These are phyloP conservation scores for Epirrhoe alternata DNA, from an alignment of 2,888 invertebrate genomes.

Conservation along the genomic window DNA sequence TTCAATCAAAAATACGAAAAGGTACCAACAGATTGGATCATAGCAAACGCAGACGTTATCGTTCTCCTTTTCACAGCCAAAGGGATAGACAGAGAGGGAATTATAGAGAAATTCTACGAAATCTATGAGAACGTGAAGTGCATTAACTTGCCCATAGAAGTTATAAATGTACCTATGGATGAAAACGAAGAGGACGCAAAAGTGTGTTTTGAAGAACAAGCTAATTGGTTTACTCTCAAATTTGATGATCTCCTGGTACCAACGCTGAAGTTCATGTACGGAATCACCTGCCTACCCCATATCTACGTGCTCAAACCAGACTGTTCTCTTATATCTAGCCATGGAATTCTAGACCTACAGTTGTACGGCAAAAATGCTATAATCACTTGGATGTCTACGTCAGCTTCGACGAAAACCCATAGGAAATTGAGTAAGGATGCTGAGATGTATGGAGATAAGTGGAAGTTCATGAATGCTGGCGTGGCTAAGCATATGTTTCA, in stretches of 20 bases:
- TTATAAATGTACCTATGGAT: slow-evolving; percentile 71
- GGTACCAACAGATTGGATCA: slow-evolving; percentile 60
- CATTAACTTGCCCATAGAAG: slow-evolving; percentile 70
- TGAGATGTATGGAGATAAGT: slow-evolving; percentile 61
- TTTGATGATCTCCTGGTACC: slow-evolving; percentile 62
- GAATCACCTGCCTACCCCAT: slow-evolving; percentile 65
- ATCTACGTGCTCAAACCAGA: slow-evolving; percentile 61
- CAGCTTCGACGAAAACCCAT: slow-evolving; percentile 45
- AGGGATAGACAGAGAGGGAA: slow-evolving; percentile 61
- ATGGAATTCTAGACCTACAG: slow-evolving; percentile 69
- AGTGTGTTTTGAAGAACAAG: slow-evolving; percentile 61
- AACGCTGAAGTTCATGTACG: slow-evolving; percentile 62
- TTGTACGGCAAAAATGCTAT: slow-evolving; percentile 70
- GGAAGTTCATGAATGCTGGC: slow-evolving; percentile 63
- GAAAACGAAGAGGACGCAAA: slow-evolving; percentile 57
- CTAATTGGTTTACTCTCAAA: slow-evolving; percentile 75
- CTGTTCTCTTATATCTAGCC: slow-evolving; percentile 61
- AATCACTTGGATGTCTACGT: slow-evolving; percentile 66
- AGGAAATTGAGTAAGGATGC: slow-evolving; percentile 60
- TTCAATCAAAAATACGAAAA: slow-evolving; percentile 53
- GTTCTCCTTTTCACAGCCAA: slow-evolving; percentile 65
- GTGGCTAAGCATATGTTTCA: slow-evolving; percentile 46
- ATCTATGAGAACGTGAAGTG: slow-evolving; percentile 71
- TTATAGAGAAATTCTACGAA: slow-evolving; percentile 65
- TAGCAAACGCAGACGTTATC: slow-evolving; percentile 62